A percentile compares a stretch with the other conserved stretches of the same genome.
These are phyloP conservation scores for Vipera ursinii DNA, from an alignment of 2,797 vertebrate species.

Conservation along the genomic window DNA sequence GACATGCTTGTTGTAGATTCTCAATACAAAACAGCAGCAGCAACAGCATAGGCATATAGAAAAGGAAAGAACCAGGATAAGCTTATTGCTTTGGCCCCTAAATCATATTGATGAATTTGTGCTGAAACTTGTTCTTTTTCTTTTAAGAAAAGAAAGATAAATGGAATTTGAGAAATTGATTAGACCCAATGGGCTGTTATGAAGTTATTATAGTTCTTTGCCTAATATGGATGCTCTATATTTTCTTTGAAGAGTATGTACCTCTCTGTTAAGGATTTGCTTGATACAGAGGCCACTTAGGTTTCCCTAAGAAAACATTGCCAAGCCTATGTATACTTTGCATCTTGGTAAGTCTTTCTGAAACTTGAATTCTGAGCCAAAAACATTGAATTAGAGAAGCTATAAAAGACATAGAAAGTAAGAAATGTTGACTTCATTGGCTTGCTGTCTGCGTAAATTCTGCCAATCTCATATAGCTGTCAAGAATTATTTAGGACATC, in stretches of 20 bases:
- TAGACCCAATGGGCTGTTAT: not conserved
- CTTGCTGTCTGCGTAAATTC: not conserved
- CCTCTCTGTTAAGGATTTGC: not conserved
- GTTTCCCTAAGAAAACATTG: not conserved
- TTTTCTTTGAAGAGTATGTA: not conserved
- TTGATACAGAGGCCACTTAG: not conserved
- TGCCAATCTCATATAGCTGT: not conserved
- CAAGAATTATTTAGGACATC: not conserved
- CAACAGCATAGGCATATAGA: not conserved
- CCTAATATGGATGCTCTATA: not conserved
- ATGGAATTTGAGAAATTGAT: not conserved
- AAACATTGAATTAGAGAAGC: not conserved
- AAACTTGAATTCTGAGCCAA: not conserved
- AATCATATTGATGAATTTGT: not conserved
- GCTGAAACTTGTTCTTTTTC: not conserved
- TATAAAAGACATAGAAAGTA: not conserved
- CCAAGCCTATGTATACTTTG: not conserved
- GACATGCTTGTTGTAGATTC: constrained; percentile 22
- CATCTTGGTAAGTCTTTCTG: not conserved
- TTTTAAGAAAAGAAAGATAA: not conserved
- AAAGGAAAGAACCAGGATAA: not conserved
- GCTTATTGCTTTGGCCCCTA: not conserved
- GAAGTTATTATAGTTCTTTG: not conserved
- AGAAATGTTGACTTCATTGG: not conserved
- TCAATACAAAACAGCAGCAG: not conserved